A percentile compares a stretch with the other conserved stretches of the same genome.
phyloP scores from a whole-genome alignment of 2,797 vertebrate species.

The Mionectes olivaceus region DNA sequence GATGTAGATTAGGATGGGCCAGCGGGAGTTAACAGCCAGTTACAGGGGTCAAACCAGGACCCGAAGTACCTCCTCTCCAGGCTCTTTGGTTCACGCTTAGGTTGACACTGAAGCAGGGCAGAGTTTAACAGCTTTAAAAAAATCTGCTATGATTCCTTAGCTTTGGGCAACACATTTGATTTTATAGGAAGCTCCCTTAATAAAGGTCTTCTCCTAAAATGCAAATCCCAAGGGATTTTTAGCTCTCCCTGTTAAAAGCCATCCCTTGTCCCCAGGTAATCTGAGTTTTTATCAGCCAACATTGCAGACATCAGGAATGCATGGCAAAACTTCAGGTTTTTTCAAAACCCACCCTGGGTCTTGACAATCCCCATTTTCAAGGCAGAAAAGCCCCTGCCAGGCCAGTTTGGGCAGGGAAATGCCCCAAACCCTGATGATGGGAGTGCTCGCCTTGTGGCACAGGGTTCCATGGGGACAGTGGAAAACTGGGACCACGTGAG shows the following conservation, averaged over 20 bases:
- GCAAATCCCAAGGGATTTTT: neutral
- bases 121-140: conserved; percentile 26
- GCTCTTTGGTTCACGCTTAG: neutral
- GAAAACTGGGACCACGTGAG: neutral
- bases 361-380: neutral
- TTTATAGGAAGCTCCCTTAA: neutral
- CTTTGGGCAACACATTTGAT: neutral
- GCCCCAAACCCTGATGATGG: neutral
- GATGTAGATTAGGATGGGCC: neutral
- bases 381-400: neutral
- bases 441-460: fast-evolving
- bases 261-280: neutral
- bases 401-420: neutral
- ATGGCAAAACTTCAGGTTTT: neutral
- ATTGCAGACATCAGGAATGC: neutral
- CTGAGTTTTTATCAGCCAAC: neutral
- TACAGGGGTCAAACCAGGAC: conserved; percentile 25
- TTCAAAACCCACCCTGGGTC: neutral
- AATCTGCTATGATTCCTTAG: neutral
- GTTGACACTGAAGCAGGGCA: conserved; percentile 44
- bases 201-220: neutral
- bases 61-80: neutral
- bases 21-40: conserved; percentile 36
- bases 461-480: neutral
- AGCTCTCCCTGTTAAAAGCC: neutral